Base-by-base conservation (phyloP, 2,888 invertebrate genomes). In the Neoscelio sp. region DNA sequence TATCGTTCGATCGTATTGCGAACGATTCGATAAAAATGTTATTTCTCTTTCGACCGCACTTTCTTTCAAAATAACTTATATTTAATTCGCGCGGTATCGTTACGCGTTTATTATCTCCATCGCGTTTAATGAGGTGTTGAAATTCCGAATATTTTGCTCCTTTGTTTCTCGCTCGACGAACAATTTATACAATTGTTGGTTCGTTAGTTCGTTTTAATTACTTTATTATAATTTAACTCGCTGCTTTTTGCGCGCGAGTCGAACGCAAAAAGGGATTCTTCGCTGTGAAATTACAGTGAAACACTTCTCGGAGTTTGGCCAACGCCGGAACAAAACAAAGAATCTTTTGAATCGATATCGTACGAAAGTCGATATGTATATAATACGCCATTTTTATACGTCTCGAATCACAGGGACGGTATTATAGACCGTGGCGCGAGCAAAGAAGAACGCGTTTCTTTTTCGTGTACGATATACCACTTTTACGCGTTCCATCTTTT, bases 21-120 rank as follows among this genome's bases (percentile, higher is more conserved):
- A 71, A 71, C 33, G 71, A 54, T 46, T 73, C 62, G 54, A 64
- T 46, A 64, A 64, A 62, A 70, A 50, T 33, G 50, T 68, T 68
- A 40, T 44, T 60, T 50, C 46, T 33, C 3, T 18, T 13, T 30
- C 15, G 17, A 5, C 33, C 4, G 44, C 23, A 23, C 23, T 44
- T 67, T 68, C 68, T 56, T 56, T 68, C 38, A 26, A 68, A 54
- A 54, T 35, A 54, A 20, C 0, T 33, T 18, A 23, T 40, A 23
- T 18, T 65, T 17, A 38, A 62, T 35, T 62, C 60, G 17, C 35
- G 26, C 20, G 13, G 6, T 23, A 23, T 23, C 23, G 23, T 23
- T 6, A 6, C 3, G 23, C 26, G 17, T 15, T 10, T 42, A 60
- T 40, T 50, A 50, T 30, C 28, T 28, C 28, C 17, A 6, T 28